These are phyloP conservation scores for Lithodes maja DNA, from an alignment of 2,888 invertebrate genomes.

Conservation along the genomic window DNA sequence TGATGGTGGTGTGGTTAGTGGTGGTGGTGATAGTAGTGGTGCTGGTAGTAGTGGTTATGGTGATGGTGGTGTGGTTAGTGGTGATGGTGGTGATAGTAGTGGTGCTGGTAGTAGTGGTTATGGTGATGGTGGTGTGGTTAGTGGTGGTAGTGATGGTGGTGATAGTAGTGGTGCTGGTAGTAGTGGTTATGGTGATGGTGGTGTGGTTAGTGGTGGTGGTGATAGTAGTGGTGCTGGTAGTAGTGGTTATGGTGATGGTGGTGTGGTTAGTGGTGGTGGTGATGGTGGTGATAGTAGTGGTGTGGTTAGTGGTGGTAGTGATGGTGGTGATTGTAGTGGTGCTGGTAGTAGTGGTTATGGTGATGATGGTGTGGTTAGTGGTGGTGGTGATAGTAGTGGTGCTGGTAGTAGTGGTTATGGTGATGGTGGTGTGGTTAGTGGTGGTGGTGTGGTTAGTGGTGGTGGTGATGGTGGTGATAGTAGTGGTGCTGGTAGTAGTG, in stretches of 20 bases:
- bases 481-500: neutral
- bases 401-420: neutral
- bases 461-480: neutral
- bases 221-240: neutral
- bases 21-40: neutral
- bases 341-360: neutral
- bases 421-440: neutral
- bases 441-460: neutral
- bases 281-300: neutral
- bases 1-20: neutral
- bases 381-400: neutral
- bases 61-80: neutral
- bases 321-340: neutral
- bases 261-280: neutral
- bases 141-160: neutral
- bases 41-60: neutral
- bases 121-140: neutral
- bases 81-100: neutral
- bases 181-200: neutral
- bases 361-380: neutral
- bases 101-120: neutral
- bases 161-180: neutral
- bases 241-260: neutral
- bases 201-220: neutral
- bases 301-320: neutral